Conservation (phyloP, 2,113 vertebrate species). For the Piprites chloris region DNA sequence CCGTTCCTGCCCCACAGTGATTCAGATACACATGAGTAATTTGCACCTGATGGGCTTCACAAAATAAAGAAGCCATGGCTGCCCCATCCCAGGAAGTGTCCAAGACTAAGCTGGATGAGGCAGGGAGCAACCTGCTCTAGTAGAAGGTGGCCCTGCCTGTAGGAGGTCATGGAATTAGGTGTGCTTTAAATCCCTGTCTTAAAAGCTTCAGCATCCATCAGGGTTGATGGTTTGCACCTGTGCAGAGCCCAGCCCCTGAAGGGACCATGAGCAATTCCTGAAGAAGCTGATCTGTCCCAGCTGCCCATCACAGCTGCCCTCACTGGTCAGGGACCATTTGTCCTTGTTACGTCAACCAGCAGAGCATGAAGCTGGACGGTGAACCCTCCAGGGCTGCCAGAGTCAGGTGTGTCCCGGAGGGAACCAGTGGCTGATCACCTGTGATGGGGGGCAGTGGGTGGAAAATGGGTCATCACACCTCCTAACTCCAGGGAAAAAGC, state of each 20-base stretch:
- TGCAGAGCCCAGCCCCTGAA: neutral
- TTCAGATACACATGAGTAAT: neutral
- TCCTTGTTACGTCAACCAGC: neutral
- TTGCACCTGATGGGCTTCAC: neutral
- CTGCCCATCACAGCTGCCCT: neutral
- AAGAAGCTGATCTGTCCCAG: no score
- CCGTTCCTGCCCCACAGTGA: neutral
- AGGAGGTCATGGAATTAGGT: fast-evolving
- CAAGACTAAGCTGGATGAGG: neutral
- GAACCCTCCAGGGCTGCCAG: neutral
- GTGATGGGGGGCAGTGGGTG: neutral
- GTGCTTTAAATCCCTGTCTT: neutral
- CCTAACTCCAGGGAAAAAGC: neutral
- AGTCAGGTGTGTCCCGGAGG: fast-evolving
- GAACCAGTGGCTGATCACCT: fast-evolving
- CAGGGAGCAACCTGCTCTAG: neutral
- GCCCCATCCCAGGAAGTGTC: neutral
- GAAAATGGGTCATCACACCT: fast-evolving
- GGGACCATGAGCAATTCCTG: neutral
- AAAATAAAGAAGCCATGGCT: neutral
- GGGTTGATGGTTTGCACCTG: neutral
- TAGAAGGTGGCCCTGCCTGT: neutral
- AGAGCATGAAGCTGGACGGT: neutral
- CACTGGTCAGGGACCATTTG: neutral
- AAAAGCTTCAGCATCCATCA: neutral